Base-by-base conservation (phyloP, 2,797 vertebrate genomes). In the Amblyraja radiata region DNA sequence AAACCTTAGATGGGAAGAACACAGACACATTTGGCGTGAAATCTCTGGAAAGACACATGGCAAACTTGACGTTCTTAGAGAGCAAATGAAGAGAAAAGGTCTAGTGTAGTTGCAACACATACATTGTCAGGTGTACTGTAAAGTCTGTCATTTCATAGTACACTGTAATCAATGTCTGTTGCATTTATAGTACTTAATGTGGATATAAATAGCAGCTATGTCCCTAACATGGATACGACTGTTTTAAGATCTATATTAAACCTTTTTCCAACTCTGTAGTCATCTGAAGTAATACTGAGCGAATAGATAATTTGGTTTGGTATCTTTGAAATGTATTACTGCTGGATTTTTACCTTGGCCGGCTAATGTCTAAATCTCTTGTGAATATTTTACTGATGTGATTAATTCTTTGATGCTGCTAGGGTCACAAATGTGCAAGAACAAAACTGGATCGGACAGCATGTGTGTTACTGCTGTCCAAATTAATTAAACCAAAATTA, bases 61-160 rank as follows among this genome's bases (percentile, higher is more conserved):
- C 97, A 93, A 96, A 95, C 91, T 96, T 98, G 94, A 98, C 97
- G 0, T 97, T 99, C 96, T 96, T 97, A 94, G 98, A 98, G 95
- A 98, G 97, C 96, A 98, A 98, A 95, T 97, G 96, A 95, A 93
- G 74, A 93, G 71, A 93, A 76, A 86, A 88, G 93, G 76, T 28
- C 84, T 71, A 6, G n/a, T 28, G 81, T 58, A 23, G 90, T 61
- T 73, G 32, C 21, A 93, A 93, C 63, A 28, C 73, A 86, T 14
- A 11, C 65, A 74, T 76, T 93, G 88, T 93, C 93, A 36, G 58
- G 71, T 93, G 93, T 93, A 78, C 93, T 93, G 93, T 79, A 93
- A 93, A 88, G 36, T 90, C n/a, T 74, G 68, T 91, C 36, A 54
- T 68, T 71, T 54, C 90, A 73, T 28, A n/a, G 86, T 90, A 61